Conservation (phyloP, 1,140 invertebrate genomes). For the Lucilia cuprina region DNA sequence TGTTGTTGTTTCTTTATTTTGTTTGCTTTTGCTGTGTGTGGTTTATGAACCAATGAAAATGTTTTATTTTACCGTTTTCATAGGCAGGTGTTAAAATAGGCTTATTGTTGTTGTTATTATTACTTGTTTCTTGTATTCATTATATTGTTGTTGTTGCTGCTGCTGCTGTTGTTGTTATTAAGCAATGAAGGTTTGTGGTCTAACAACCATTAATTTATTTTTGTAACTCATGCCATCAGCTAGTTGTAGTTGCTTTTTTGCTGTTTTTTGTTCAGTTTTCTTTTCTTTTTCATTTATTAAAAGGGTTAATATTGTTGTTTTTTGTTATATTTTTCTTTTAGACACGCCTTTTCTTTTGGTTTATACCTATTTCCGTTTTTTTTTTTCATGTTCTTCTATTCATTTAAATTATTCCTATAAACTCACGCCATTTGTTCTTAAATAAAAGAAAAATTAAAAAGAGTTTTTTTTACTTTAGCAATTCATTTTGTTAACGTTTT, state of each 20-base stretch:
- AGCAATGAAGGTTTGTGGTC: constrained; percentile 11
- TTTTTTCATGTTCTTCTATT: not conserved
- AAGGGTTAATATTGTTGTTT: constrained; percentile 1
- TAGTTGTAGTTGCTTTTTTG: not conserved
- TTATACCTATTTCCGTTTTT: not conserved
- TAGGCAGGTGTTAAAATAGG: not conserved
- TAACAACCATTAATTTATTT: constrained; percentile 29
- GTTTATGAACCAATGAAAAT: constrained; percentile 11
- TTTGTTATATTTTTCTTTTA: not conserved
- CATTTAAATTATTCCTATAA: too few species aligned
- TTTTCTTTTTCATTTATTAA: not conserved
- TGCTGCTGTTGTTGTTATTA: not conserved
- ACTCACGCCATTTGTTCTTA: constrained; percentile 4
- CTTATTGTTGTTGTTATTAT: not conserved
- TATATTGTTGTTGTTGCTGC: not conserved
- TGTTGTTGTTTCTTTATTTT: too few species aligned
- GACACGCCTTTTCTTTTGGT: constrained; percentile 17
- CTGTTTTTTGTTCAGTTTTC: not conserved
- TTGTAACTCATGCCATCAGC: not conserved
- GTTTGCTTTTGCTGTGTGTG: not conserved
- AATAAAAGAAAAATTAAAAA: not conserved
- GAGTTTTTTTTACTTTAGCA: not conserved
- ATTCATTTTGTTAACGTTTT: constrained; percentile 6
- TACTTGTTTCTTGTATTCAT: not conserved
- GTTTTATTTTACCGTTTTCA: constrained; percentile 7